Conservation (phyloP, 2,113 vertebrate species). For the Prionailurus viverrinus region DNA sequence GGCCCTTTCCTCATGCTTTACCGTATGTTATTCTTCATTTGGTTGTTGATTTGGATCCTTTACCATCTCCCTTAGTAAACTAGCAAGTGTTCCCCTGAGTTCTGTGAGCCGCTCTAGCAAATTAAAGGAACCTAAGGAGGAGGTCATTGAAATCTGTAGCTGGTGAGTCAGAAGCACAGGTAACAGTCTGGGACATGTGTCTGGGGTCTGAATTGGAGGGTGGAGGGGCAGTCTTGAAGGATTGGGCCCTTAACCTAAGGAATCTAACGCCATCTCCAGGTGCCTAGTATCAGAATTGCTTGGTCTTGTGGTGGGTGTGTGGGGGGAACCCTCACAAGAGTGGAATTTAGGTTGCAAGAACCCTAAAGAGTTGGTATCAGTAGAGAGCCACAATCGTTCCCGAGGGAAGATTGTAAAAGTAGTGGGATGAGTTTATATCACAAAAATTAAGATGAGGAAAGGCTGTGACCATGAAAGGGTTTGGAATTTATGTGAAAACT, state of each 20-base stretch:
- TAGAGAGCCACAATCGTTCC: background rate
- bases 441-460: background rate
- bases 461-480: background rate
- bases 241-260: background rate
- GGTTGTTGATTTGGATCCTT: background rate
- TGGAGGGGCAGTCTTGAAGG: background rate
- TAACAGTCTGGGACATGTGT: background rate
- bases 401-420: background rate
- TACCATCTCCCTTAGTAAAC: background rate
- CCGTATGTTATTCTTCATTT: background rate
- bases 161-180: background rate
- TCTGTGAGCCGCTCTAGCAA: background rate
- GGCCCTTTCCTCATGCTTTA: background rate
- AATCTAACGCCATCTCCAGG: background rate
- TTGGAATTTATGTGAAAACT: background rate
- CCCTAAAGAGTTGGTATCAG: background rate
- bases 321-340: background rate
- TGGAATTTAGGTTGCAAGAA: background rate
- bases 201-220: background rate
- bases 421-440: background rate
- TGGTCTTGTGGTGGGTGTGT: background rate
- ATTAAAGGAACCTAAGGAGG: background rate
- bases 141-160: background rate
- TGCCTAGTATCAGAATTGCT: background rate
- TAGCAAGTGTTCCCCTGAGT: background rate